A percentile compares a stretch with the other conserved stretches of the same genome.
These are phyloP conservation scores for Leucophenga maculata DNA, from an alignment of 2,888 invertebrate species.

Conservation along the genomic window DNA sequence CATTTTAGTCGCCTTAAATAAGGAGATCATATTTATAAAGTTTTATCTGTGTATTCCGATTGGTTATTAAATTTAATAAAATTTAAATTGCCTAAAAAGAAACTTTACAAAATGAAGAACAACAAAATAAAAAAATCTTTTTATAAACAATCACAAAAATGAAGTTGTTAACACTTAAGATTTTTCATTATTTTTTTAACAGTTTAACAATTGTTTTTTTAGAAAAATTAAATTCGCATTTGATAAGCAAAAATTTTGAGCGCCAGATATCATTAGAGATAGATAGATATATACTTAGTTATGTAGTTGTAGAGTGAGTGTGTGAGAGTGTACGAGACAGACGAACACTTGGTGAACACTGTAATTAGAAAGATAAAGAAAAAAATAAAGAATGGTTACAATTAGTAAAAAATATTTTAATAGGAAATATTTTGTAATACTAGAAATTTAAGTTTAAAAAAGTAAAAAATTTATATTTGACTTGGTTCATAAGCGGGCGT, in stretches of 20 bases:
- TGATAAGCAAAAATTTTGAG: conserved; percentile 14
- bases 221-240: conserved; percentile 24
- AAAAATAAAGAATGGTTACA: background rate
- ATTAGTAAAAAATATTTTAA: background rate
- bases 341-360: conserved; percentile 24
- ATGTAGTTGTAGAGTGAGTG: background rate
- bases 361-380: background rate
- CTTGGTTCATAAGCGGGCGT: no score
- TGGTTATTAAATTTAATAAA: background rate
- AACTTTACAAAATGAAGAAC: no score
- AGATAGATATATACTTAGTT: no score
- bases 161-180: background rate
- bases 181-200: conserved; percentile 9
- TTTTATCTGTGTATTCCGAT: background rate
- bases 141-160: background rate
- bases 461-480: no score
- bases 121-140: no score
- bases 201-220: conserved; percentile 31
- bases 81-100: no score
- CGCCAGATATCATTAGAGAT: background rate
- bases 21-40: conserved; percentile 48
- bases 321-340: background rate
- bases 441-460: no score
- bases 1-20: conserved; percentile 40
- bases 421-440: background rate